Evolutionary conservation across 1,140 invertebrate genomes (phyloP).

Genomic region (Lepidurus arcticus): DNA sequence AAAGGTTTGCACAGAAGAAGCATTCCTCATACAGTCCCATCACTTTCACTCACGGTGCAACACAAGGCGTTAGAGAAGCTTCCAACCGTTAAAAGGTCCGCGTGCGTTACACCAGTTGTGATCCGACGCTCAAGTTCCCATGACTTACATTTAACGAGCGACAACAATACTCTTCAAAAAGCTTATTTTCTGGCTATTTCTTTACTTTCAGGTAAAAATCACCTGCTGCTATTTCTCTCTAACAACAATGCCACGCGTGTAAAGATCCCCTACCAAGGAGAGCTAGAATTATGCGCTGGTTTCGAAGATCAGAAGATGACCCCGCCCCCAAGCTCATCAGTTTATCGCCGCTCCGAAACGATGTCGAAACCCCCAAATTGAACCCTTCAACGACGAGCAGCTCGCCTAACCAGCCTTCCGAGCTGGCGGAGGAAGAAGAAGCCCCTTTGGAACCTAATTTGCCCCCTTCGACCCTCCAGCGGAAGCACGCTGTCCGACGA

Average conservation of each 20-base stretch:
- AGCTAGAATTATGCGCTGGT: conserved; percentile 57
- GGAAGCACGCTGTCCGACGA: conserved; percentile 30
- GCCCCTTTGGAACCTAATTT: neutral
- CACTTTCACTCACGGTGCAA: conserved; percentile 3
- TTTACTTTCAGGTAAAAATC: conserved; percentile 16
- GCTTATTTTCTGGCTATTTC: neutral
- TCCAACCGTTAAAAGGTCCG: neutral
- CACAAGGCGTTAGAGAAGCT: neutral
- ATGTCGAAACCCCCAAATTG: neutral
- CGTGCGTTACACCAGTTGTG: neutral
- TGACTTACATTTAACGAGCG: neutral
- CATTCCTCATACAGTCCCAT: neutral
- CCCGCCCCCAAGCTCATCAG: conserved; percentile 62
- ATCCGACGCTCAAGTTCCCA: neutral
- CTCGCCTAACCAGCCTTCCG: neutral
- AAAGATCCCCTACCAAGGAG: neutral
- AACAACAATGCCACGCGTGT: neutral
- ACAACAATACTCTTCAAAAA: neutral
- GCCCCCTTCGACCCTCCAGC: conserved; percentile 26
- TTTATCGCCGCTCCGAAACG: conserved; percentile 53
- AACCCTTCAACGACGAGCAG: neutral
- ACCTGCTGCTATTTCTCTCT: neutral
- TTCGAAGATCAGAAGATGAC: conserved; percentile 58
- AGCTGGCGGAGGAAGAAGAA: neutral
- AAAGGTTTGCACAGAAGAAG: neutral